Evolutionary conservation across 23 tunicate genomes (phyloP).

Genomic region (Trididemnum clinides): DNA sequence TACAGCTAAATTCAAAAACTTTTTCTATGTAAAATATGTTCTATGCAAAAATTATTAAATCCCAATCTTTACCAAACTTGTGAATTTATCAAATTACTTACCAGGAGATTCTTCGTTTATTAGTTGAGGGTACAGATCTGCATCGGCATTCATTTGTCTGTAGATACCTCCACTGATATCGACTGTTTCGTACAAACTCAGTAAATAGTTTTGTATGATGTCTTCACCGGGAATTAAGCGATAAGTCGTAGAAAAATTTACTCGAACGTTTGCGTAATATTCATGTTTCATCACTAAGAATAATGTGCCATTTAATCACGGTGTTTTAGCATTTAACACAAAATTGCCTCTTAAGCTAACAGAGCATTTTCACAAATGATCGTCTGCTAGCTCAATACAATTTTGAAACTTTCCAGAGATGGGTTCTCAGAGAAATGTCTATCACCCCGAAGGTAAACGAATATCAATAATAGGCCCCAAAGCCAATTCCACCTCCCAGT

Average conservation of each 20-base stretch:
- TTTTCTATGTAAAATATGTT: no score
- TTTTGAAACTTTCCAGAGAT: no score
- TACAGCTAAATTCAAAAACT: no score
- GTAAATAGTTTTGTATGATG: background rate
- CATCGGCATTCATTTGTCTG: slow-evolving; percentile 9
- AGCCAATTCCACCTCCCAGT: no score
- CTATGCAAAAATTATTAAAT: no score
- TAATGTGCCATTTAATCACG: background rate
- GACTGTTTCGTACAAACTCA: background rate
- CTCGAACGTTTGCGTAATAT: background rate
- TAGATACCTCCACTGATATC: slow-evolving; percentile 6
- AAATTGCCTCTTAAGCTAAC: no score
- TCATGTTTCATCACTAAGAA: background rate
- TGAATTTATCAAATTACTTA: background rate
- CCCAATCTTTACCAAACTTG: no score
- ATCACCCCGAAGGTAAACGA: no score
- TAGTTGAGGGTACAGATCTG: background rate
- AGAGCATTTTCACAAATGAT: no score
- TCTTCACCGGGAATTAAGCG: background rate
- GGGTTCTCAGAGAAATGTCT: no score
- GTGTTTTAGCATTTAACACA: background rate
- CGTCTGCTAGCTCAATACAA: no score
- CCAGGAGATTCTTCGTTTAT: background rate
- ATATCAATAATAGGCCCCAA: no score
- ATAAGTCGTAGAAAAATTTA: background rate